These are phyloP conservation scores for Pollenia angustigena DNA, from an alignment of 2,888 invertebrate genomes.

Conservation along the genomic window DNA sequence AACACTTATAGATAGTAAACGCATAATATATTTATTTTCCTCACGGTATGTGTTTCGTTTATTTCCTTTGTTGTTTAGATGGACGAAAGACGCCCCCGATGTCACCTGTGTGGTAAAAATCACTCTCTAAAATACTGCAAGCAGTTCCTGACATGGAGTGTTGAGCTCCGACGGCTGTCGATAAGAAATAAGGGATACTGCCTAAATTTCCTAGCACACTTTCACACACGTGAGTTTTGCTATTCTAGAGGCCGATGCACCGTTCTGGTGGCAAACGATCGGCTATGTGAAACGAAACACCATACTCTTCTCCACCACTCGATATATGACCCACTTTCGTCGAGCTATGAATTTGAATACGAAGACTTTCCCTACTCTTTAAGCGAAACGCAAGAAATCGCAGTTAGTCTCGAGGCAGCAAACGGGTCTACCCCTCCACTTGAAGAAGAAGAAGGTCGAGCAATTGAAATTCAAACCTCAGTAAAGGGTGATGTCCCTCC, in stretches of 20 bases:
- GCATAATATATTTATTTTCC: not conserved
- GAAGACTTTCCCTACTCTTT: not conserved
- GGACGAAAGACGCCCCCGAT: not conserved
- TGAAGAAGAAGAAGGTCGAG: too few species aligned
- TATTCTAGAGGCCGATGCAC: too few species aligned
- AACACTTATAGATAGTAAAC: not conserved
- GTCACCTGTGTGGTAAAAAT: not conserved
- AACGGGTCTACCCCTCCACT: too few species aligned
- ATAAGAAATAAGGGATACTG: not conserved
- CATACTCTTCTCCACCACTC: not conserved
- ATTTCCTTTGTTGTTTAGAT: not conserved
- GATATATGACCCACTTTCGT: not conserved
- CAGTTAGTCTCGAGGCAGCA: too few species aligned
- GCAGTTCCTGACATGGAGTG: not conserved
- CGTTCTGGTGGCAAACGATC: not conserved
- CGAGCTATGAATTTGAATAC: not conserved
- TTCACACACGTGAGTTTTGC: too few species aligned
- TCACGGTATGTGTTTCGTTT: not conserved
- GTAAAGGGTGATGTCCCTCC: too few species aligned
- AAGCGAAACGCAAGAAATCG: not conserved
- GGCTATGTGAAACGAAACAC: not conserved
- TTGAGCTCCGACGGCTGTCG: not conserved
- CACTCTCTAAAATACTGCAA: not conserved
- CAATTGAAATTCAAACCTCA: too few species aligned
- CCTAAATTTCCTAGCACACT: not conserved